Conservation (phyloP, 2,113 vertebrate genomes). For the Dipodomys stephensi region DNA sequence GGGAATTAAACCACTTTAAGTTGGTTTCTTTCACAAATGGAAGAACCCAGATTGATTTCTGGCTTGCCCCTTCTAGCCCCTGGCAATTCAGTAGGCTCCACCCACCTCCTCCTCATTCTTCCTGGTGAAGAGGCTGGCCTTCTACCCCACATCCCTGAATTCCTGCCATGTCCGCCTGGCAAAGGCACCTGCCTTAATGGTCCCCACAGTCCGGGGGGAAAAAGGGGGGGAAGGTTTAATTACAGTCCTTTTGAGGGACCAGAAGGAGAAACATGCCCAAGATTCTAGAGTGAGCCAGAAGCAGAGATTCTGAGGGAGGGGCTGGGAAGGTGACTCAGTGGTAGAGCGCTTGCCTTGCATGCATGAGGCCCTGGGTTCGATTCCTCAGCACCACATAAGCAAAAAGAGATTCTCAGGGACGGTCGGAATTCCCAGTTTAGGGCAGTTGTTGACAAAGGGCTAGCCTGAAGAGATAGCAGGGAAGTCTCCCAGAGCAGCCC, state of each 20-base stretch:
- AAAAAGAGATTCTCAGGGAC: neutral
- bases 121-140: neutral
- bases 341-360: no score
- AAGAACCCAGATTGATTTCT: neutral
- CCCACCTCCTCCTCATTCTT: neutral
- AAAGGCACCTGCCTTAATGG: rapidly evolving
- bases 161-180: no score
- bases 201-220: neutral
- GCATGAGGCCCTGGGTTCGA: no score
- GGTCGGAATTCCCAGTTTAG: neutral
- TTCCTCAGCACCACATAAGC: no score
- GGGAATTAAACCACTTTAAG: neutral
- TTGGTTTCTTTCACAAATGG: neutral
- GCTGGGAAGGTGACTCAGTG: no score
- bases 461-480: no score
- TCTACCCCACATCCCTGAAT: no score
- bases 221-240: neutral
- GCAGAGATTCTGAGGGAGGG: neutral
- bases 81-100: neutral
- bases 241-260: neutral
- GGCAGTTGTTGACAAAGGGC: neutral
- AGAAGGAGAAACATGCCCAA: neutral
- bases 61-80: neutral
- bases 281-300: neutral
- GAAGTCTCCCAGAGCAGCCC: rapidly evolving